Percentiles rank a stretch among this genome's conserved stretches.
Evolutionary conservation across 2,888 invertebrate genomes (phyloP).

Genomic region (Drosophila diplacantha): DNA sequence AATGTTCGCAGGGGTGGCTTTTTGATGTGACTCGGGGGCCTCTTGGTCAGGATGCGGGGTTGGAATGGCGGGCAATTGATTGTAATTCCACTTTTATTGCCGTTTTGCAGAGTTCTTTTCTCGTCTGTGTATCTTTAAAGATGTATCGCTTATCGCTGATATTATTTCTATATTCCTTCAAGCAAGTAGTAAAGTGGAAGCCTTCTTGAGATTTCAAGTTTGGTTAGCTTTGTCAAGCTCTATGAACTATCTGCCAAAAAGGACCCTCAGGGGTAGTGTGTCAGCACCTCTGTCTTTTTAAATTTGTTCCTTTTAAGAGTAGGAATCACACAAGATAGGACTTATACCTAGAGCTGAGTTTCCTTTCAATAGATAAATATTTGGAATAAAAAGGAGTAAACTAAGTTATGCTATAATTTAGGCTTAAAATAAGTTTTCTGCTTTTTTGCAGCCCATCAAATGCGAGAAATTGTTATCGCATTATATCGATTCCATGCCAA

Average conservation of each 20-base stretch:
- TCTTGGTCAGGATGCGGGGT: constrained; percentile 4
- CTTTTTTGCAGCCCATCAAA: constrained; percentile 4
- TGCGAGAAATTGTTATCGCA: constrained; percentile 18
- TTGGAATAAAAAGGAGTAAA: too few species aligned
- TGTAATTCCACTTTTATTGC: constrained; percentile 40
- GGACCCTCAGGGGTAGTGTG: background rate
- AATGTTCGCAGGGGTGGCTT: constrained; percentile 26
- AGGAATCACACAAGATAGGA: background rate
- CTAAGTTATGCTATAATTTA: background rate
- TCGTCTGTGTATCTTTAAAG: background rate
- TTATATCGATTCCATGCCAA: constrained; percentile 27
- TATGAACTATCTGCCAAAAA: too few species aligned
- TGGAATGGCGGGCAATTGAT: constrained; percentile 30
- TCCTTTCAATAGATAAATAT: background rate
- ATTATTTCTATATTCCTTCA: background rate
- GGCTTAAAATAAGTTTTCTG: constrained; percentile 9
- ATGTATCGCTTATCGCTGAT: background rate
- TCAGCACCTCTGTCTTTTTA: background rate
- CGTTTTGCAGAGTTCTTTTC: background rate
- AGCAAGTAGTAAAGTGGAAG: background rate
- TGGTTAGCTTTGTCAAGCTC: too few species aligned
- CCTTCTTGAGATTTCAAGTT: background rate
- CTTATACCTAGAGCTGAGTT: background rate
- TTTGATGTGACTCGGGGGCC: constrained; percentile 8
- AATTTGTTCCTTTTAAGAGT: background rate